Conservation (phyloP, 2,113 vertebrate genomes). For the Halcyon malimbica region DNA sequence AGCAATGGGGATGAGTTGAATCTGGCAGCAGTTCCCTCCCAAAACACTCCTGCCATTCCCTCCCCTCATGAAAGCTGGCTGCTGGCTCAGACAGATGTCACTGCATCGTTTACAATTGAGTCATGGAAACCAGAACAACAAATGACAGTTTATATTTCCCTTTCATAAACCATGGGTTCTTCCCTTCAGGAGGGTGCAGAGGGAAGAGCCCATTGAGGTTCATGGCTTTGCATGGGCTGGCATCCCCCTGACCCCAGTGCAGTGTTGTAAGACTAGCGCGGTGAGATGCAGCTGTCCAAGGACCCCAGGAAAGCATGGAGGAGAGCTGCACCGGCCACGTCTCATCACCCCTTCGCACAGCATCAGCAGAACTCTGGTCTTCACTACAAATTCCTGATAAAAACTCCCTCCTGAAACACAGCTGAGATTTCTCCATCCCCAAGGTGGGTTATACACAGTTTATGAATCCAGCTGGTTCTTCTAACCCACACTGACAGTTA, state of each 20-base stretch:
- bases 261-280: not conserved
- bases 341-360: accelerated
- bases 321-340: not conserved
- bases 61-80: not conserved
- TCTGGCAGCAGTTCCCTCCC: not conserved
- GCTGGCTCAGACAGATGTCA: not conserved
- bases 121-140: not conserved
- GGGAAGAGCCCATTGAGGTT: not conserved
- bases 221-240: not conserved
- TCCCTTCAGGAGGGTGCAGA: not conserved
- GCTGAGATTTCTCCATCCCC: not conserved
- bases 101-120: not conserved
- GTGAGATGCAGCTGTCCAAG: not conserved
- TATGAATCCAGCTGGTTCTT: constrained; percentile 6
- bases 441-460: not conserved
- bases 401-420: not conserved
- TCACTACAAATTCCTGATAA: not conserved
- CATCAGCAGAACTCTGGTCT: not conserved
- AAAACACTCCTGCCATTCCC: not conserved
- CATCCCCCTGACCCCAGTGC: accelerated
- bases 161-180: not conserved
- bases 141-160: not conserved
- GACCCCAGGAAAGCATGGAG: not conserved
- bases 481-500: not conserved
- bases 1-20: not conserved